phyloP scores from a whole-genome alignment of 1,140 invertebrate genomes.

The Caerostris darwini region DNA sequence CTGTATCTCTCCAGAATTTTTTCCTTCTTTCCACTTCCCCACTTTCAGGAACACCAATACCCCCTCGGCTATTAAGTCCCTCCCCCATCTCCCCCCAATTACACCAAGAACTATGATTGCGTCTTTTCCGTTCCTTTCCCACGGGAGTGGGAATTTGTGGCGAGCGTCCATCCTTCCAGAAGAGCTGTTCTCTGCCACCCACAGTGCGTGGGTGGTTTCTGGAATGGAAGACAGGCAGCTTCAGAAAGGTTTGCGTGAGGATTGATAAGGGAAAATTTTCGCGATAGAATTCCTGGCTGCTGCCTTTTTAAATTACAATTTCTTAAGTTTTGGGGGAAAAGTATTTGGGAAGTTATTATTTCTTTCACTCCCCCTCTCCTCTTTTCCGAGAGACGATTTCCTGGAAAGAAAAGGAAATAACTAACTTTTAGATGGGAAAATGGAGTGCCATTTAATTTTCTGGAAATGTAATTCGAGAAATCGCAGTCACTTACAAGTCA shows the following conservation, averaged over 20 bases:
- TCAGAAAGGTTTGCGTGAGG: background rate
- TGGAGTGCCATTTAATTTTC: background rate
- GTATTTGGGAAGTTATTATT: conserved; percentile 42
- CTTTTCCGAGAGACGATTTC: background rate
- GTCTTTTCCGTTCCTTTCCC: background rate
- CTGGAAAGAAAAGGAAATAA: background rate
- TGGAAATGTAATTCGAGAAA: background rate
- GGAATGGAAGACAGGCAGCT: background rate
- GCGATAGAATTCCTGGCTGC: conserved; percentile 20
- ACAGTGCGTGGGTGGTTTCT: background rate
- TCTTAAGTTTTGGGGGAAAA: conserved; percentile 3
- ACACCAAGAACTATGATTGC: conserved; percentile 62
- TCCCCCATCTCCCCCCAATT: conserved; percentile 2
- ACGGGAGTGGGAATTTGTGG: conserved; percentile 26
- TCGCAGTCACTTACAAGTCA: background rate
- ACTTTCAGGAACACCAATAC: background rate
- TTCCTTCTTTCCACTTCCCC: background rate
- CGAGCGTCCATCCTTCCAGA: conserved; percentile 26
- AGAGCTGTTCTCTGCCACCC: conserved; percentile 3
- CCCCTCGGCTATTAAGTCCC: conserved; percentile 39
- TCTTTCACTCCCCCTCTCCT: background rate
- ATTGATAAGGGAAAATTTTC: conserved; percentile 40
- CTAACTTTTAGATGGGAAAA: background rate
- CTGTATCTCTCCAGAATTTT: background rate
- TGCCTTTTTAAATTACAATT: conserved; percentile 10